Evolutionary conservation across 2,888 invertebrate species (phyloP).

Genomic region (Pelosia muscerda): DNA sequence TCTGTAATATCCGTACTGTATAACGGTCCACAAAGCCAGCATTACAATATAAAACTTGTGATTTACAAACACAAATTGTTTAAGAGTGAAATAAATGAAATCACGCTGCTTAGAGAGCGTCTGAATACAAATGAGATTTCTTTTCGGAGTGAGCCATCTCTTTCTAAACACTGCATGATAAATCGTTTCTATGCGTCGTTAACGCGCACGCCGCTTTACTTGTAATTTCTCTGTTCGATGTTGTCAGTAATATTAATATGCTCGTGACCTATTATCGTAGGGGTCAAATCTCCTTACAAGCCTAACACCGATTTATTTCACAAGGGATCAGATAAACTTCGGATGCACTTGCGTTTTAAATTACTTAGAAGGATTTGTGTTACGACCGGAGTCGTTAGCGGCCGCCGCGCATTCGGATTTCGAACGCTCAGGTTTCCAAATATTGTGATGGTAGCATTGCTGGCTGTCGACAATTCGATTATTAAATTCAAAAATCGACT

Average conservation of each 20-base stretch:
- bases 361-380: conserved; percentile 64
- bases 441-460: conserved; percentile 65
- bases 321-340: conserved; percentile 75
- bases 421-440: conserved; percentile 74
- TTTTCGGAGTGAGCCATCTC: conserved; percentile 80
- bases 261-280: conserved; percentile 78
- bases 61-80: conserved; percentile 81
- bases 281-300: conserved; percentile 71
- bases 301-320: conserved; percentile 75
- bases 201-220: conserved; percentile 74
- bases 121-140: conserved; percentile 82
- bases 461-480: conserved; percentile 59
- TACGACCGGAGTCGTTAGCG: conserved; percentile 64
- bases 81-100: conserved; percentile 79
- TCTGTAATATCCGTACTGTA: conserved; percentile 71
- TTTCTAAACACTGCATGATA: conserved; percentile 78
- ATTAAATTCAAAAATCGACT: conserved; percentile 65
- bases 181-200: conserved; percentile 81
- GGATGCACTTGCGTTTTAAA: conserved; percentile 68
- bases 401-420: conserved; percentile 48
- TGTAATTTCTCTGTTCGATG: conserved; percentile 80
- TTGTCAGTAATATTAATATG: conserved; percentile 84
- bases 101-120: conserved; percentile 60
- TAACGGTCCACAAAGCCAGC: conserved; percentile 64
- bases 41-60: conserved; percentile 75